Evolutionary conservation across 2,888 invertebrate species (phyloP).

Genomic region (Ferdinandea cuprea): DNA sequence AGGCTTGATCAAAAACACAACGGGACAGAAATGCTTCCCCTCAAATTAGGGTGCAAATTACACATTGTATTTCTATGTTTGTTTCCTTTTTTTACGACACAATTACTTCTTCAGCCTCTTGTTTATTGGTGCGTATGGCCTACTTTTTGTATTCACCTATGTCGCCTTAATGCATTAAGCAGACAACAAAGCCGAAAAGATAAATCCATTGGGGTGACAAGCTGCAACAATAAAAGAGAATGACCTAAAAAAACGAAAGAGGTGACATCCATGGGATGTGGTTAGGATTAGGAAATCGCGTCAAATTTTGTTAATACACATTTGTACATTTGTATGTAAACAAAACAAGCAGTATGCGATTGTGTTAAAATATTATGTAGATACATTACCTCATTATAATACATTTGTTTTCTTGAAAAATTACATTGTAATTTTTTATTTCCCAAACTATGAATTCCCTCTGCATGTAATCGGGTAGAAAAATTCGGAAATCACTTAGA

Average conservation of each 20-base stretch:
- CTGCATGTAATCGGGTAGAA: constrained; percentile 12
- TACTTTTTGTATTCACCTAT: constrained; percentile 58
- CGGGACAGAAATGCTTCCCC: constrained; percentile 50
- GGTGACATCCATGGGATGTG: constrained; percentile 54
- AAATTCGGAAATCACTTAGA: constrained; percentile 58
- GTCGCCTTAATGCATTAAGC: constrained; percentile 55
- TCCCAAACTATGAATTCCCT: constrained; percentile 20
- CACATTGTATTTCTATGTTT: constrained; percentile 54
- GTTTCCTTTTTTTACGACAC: constrained; percentile 50
- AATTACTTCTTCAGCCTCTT: constrained; percentile 49
- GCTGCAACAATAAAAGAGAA: constrained; percentile 61
- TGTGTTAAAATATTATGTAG: constrained; percentile 22
- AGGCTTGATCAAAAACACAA: constrained; percentile 63
- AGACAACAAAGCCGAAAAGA: constrained; percentile 52
- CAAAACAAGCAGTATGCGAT: constrained; percentile 31
- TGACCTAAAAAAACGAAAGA: constrained; percentile 43
- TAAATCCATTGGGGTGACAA: constrained; percentile 69
- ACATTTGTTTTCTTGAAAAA: neutral
- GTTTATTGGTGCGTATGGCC: constrained; percentile 72
- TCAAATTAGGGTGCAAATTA: constrained; percentile 71
- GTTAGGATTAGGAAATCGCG: constrained; percentile 50
- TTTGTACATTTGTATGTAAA: too few relatives aligned
- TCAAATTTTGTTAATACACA: constrained; percentile 3
- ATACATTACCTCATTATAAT: neutral
- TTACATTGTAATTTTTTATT: constrained; percentile 27